phyloP scores from a whole-genome alignment of 1,140 invertebrate genomes.

The Oedothorax gibbosus region DNA sequence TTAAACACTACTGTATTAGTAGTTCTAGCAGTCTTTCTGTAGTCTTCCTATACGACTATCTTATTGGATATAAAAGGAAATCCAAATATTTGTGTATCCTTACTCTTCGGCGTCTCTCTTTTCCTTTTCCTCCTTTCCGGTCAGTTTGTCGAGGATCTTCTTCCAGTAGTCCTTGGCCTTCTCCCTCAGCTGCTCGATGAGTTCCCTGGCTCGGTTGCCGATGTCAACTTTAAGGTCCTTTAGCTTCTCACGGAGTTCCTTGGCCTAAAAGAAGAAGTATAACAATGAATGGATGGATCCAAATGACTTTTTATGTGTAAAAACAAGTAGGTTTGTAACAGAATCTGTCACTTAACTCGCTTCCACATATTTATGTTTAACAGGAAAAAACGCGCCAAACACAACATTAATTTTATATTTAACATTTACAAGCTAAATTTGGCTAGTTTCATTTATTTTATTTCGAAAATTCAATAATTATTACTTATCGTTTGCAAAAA shows the following conservation, averaged over 20 bases:
- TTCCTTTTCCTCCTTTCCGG: not conserved
- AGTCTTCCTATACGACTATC: not conserved
- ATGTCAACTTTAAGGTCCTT: conserved; percentile 20
- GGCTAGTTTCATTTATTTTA: too few species aligned
- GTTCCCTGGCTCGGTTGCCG: not conserved
- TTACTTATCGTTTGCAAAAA: too few species aligned
- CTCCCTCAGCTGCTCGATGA: conserved; percentile 28
- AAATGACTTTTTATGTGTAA: too few species aligned
- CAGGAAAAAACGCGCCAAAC: too few species aligned
- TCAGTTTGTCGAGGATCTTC: conserved; percentile 24
- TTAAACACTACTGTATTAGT: not conserved
- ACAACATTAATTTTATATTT: too few species aligned
- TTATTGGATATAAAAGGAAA: not conserved
- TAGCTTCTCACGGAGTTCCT: conserved; percentile 19
- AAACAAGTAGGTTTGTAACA: too few species aligned
- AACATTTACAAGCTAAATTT: too few species aligned
- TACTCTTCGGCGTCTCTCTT: not conserved
- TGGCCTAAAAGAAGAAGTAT: not conserved
- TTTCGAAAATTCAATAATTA: too few species aligned
- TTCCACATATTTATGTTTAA: too few species aligned
- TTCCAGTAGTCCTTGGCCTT: conserved; percentile 44
- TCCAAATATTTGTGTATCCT: not conserved
- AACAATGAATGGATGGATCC: not conserved
- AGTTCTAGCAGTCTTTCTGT: not conserved
- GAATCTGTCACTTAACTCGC: too few species aligned